Conservation (phyloP, 1,140 invertebrate species). For the Himalopsyche phryganea region DNA sequence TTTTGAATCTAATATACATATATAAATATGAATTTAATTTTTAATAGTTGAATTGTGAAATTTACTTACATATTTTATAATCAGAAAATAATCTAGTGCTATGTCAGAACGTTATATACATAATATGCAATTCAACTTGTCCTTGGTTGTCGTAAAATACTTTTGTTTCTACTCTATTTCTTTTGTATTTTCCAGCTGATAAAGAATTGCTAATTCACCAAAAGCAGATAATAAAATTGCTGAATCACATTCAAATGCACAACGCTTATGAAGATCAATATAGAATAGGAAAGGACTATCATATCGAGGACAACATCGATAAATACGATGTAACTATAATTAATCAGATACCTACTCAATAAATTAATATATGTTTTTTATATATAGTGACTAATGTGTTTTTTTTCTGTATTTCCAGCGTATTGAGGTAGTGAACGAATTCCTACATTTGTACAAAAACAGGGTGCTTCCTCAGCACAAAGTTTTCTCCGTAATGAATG, state of each 20-base stretch:
- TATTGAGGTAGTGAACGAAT: constrained; percentile 52
- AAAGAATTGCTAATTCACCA: constrained; percentile 55
- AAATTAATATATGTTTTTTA: background rate
- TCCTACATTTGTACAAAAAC: constrained; percentile 49
- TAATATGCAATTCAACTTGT: too few relatives aligned
- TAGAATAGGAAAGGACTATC: constrained; percentile 53
- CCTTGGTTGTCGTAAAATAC: too few relatives aligned
- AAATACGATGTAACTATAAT: constrained; percentile 39
- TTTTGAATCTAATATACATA: too few relatives aligned
- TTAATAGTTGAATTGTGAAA: too few relatives aligned
- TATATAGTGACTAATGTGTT: too few relatives aligned
- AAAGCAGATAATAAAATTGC: constrained; percentile 57
- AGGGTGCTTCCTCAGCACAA: constrained; percentile 49
- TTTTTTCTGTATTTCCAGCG: constrained; percentile 38
- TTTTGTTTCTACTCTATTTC: too few relatives aligned
- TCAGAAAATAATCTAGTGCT: too few relatives aligned
- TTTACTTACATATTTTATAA: too few relatives aligned
- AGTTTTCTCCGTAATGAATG: constrained; percentile 54
- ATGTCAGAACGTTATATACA: too few relatives aligned
- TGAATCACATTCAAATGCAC: constrained; percentile 57
- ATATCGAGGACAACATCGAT: constrained; percentile 51
- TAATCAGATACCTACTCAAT: background rate
- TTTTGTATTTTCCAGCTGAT: constrained; percentile 39
- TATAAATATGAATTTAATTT: too few relatives aligned
- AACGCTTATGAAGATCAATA: constrained; percentile 44